Evolutionary conservation across 1,140 invertebrate genomes (phyloP).

Genomic region (Himalopsyche phryganea): DNA sequence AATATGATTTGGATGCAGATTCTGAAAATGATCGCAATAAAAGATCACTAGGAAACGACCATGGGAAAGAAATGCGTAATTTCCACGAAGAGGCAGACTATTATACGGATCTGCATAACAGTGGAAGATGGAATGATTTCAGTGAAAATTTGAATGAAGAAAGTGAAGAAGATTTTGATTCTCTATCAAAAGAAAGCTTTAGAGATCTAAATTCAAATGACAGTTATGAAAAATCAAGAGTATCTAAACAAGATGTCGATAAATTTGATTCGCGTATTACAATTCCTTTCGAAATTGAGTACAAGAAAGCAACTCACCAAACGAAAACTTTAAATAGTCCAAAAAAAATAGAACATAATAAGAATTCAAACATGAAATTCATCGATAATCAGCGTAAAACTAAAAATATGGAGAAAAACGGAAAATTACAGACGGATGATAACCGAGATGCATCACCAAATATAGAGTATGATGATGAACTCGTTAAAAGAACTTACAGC

Average conservation of each 20-base stretch:
- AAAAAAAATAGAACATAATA: no score
- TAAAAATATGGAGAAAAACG: neutral
- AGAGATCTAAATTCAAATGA: neutral
- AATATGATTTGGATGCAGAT: no score
- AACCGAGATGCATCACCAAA: neutral
- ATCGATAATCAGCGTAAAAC: neutral
- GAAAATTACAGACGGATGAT: neutral
- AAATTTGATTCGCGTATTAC: neutral
- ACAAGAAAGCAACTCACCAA: no score
- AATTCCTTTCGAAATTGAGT: no score
- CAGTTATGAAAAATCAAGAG: neutral
- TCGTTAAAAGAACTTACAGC: neutral
- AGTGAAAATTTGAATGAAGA: no score
- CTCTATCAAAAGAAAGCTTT: neutral
- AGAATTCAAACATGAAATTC: no score
- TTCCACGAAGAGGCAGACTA: slow-evolving; percentile 30
- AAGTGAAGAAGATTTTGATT: no score
- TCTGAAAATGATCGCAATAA: no score
- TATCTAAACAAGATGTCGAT: neutral
- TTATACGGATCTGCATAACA: slow-evolving; percentile 32
- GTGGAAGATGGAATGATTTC: neutral
- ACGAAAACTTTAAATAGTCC: no score
- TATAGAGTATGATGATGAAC: neutral
- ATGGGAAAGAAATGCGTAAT: slow-evolving; percentile 7
- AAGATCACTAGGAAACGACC: no score